A percentile compares a stretch with the other conserved stretches of the same genome.
phyloP scores from a whole-genome alignment of 2,797 vertebrate species.

The Arctocebus calabarensis region DNA sequence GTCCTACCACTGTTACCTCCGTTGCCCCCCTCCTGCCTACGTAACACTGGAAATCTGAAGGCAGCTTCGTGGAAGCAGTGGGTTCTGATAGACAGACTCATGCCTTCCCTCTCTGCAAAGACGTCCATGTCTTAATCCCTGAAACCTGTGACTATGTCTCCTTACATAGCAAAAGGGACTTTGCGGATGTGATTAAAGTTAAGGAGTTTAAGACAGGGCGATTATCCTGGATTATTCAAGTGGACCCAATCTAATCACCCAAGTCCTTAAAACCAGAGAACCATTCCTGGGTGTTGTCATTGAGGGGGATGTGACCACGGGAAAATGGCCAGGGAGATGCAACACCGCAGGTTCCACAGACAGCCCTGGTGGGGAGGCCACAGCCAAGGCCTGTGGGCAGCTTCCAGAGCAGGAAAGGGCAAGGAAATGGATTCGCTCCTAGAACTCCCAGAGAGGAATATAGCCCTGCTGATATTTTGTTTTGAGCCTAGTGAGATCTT shows the following conservation, averaged over 20 bases:
- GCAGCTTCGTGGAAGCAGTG: background rate
- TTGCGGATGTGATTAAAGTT: background rate
- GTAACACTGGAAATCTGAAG: background rate
- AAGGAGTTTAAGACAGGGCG: background rate
- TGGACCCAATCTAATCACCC: background rate
- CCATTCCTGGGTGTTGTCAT: background rate
- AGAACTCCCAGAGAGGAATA: background rate
- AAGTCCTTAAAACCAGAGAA: background rate
- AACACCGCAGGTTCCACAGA: background rate
- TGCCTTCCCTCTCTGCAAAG: background rate
- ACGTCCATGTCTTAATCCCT: background rate
- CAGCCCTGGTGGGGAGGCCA: rapidly evolving
- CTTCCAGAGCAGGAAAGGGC: background rate
- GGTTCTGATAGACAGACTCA: too few relatives aligned
- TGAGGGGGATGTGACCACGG: background rate
- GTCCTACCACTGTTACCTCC: too few relatives aligned
- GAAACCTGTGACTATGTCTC: background rate
- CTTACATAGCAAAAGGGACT: background rate
- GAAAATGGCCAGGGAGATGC: background rate
- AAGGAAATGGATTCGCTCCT: background rate
- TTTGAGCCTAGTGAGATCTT: background rate
- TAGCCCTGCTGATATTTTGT: background rate
- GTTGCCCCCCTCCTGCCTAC: background rate
- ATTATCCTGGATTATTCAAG: background rate
- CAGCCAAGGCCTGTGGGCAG: background rate